Base-by-base conservation (phyloP, 2,797 vertebrate genomes). In the Platalea minor region DNA sequence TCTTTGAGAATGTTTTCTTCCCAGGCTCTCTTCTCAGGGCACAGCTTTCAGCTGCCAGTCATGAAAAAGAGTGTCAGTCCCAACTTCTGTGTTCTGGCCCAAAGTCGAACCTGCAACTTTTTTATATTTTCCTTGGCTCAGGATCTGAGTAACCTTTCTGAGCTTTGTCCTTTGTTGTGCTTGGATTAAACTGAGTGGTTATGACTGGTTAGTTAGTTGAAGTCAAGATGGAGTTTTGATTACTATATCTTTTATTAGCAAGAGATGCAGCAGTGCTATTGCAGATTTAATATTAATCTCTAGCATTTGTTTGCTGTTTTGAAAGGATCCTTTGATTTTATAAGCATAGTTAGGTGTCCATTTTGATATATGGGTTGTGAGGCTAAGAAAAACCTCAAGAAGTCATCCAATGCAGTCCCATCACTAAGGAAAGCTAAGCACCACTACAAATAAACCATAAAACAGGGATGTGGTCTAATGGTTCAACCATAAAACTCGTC, bases 391-490 rank as follows among this genome's bases (percentile, higher is more conserved):
- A 6, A 80, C 4, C 17, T 5, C 18, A 46, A 59, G 13, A 57
- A 82, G 2, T 37, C 53, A 46, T 11, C 2, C 29, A 51, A 0
- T 15, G 4, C 1, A 2, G 17, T 59, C 17, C 17, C 41, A 45
- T 61, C 31, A 13, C 9, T 57, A 14, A 65, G 9, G 14, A 67
- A 86, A 82, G 6, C 9, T 16, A 20, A 75, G 8, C 15, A 78
- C 54, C n/a, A n/a, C 5, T 51, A 45, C 3, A 63, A 93, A 75
- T 21, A 68, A 83, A 39, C 14, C 3, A 7, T 41, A 48, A 33
- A 7, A 48, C 2, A 5, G 13, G 17, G 28, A 16, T 46, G 25
- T 29, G 8, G 6, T 29, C 35, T 78, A n/a, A 45, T 26, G 29
- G 11, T 46, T 84, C 31, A 84, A 13, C 12, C 63, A 53, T 7